phyloP scores from a whole-genome alignment of 2,797 vertebrate species.

The Salmo trutta region DNA sequence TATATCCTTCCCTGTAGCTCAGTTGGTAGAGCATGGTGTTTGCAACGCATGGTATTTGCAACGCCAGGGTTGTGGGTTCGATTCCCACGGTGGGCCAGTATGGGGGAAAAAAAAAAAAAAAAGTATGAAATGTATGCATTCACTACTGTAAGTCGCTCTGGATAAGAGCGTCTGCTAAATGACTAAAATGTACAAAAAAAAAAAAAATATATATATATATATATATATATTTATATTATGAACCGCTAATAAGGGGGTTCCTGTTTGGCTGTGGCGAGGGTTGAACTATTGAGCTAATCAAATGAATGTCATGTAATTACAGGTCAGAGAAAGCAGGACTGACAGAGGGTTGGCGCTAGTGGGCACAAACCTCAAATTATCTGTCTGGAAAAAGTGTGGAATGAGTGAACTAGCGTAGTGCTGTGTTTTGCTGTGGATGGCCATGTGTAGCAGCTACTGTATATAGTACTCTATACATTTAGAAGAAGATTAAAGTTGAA shows the following conservation, averaged over 20 bases:
- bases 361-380: slow-evolving; percentile 76
- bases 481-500: not conserved
- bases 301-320: slow-evolving; percentile 78
- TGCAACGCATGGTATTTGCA: too few species aligned
- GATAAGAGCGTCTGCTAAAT: too few species aligned
- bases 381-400: slow-evolving; percentile 78
- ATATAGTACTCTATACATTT: slow-evolving; percentile 24
- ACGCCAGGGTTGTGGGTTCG: too few species aligned
- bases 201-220: too few species aligned
- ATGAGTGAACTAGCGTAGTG: slow-evolving; percentile 63
- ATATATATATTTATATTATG: slow-evolving; percentile 59
- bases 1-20: too few species aligned
- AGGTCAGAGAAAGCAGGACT: slow-evolving; percentile 62
- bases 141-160: too few species aligned
- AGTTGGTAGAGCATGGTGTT: too few species aligned
- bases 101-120: too few species aligned
- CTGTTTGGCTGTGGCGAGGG: slow-evolving; percentile 64
- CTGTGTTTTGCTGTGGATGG: slow-evolving; percentile 47
- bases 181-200: too few species aligned
- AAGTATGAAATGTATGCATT: too few species aligned
- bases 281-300: slow-evolving; percentile 79
- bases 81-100: too few species aligned
- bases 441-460: slow-evolving; percentile 36
- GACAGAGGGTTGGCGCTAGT: slow-evolving; percentile 70
- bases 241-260: slow-evolving; percentile 78